Evolutionary conservation across 2,888 invertebrate species (phyloP), one percentile per base, ranked within the genome.

Genomic region (Rugalucina vietnamica): DNA sequence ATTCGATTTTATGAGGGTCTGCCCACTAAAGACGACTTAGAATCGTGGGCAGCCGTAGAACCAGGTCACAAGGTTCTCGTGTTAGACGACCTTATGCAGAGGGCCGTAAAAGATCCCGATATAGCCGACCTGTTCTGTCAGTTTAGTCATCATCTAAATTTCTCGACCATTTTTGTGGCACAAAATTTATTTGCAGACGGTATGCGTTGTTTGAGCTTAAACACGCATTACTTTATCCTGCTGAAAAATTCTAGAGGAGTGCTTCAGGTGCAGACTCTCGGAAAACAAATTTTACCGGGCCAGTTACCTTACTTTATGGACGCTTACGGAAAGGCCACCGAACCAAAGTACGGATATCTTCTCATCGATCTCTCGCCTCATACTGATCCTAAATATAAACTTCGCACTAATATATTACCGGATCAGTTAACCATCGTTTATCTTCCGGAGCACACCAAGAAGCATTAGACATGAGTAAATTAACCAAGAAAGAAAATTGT

Each of bases 141-240:
- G 34, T 81, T 81, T 36, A 83, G 81, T 60, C 88, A 86, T 70
- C 88, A 88, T 78, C 50, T 73, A 10, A 81, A 85, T 69, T 81
- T 82, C 57, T 82, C 85, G 2, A 83, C 85, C n/a, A 83, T 87
- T 72, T 84, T 84, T 73, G 57, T 86, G 37, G 76, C 87, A 37
- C 87, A 89, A 70, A 87, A 85, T 74, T 24, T 89, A 27, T 89
- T 87, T 84, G 39, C 79, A 29, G 76, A 81, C 54, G 82, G 83
- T 29, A 88, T 88, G 82, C 74, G 88, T 18, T 87, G 87, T 1
- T 79, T 85, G 4, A 83, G 79, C 77, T 71, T 89, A 72, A 87
- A 88, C 50, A 81, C 81, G 50, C 87, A 88, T 80, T 89, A 87
- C 76, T 86, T 87, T 39, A 69, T 87, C 27, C 37, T 87, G 29